Conservation (phyloP, 1,140 invertebrate genomes). For the Oreohelix idahoensis region DNA sequence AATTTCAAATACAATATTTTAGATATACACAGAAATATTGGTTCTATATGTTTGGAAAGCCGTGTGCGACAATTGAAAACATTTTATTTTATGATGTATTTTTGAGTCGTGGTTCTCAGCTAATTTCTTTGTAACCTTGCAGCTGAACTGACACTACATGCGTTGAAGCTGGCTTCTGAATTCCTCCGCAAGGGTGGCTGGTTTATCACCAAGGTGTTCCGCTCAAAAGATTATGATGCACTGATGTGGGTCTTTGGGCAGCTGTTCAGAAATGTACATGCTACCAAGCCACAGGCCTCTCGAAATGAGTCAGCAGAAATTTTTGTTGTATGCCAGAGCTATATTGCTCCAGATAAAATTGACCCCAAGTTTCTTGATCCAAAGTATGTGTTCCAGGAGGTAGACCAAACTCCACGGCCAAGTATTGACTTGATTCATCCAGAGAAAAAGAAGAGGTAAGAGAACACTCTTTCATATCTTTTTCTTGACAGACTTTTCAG, state of each 20-base stretch:
- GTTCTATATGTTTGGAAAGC: too few species aligned
- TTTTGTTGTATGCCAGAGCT: constrained; percentile 97
- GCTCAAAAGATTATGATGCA: constrained; percentile 97
- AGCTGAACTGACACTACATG: constrained; percentile 88
- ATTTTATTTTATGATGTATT: too few species aligned
- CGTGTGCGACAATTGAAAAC: too few species aligned
- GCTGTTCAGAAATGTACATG: constrained; percentile 89
- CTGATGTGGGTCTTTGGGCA: constrained; percentile 97
- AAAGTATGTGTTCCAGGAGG: constrained; percentile 95
- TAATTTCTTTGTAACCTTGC: too few species aligned
- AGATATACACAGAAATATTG: too few species aligned
- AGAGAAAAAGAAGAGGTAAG: constrained; percentile 68
- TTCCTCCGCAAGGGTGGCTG: constrained; percentile 94
- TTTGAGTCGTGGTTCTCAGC: too few species aligned
- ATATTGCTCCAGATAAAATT: constrained; percentile 92
- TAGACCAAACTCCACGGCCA: constrained; percentile 81
- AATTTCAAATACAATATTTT: too few species aligned
- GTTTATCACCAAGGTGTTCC: constrained; percentile 99
- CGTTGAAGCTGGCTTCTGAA: constrained; percentile 92
- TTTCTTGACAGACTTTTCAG: too few species aligned
- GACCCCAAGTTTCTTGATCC: constrained; percentile 95
- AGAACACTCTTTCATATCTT: neutral
- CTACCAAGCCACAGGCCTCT: constrained; percentile 98
- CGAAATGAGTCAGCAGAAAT: constrained; percentile 99
- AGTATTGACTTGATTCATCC: constrained; percentile 68